Conservation (phyloP, 92 coral and sea anemone species). For the Zoanthus solanderi region DNA sequence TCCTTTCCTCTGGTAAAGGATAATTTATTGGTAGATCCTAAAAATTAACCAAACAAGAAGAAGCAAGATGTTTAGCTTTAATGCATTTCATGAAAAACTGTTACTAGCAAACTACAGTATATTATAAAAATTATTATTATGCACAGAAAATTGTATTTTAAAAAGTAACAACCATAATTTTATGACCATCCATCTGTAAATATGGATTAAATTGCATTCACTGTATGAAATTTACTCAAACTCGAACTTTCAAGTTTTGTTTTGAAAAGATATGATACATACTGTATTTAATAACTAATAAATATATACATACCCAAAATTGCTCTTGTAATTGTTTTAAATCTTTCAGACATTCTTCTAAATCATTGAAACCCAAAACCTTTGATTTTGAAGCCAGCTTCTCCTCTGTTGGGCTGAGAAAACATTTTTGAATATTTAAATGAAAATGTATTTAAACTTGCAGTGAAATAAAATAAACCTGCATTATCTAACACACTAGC, state of each 20-base stretch:
- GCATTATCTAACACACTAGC: background rate
- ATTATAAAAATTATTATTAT: too few species aligned
- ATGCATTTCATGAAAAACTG: background rate
- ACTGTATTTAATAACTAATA: background rate
- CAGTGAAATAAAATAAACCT: background rate
- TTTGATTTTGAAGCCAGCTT: conserved; percentile 83
- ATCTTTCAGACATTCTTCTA: conserved; percentile 80
- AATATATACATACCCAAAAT: conserved; percentile 76
- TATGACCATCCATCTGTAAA: too few species aligned
- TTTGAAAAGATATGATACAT: too few species aligned
- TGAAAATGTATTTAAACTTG: background rate
- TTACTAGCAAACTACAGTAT: background rate
- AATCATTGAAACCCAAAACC: conserved; percentile 62
- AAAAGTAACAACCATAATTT: too few species aligned
- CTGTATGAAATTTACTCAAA: too few species aligned
- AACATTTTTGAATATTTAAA: background rate
- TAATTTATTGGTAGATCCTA: conserved; percentile 89
- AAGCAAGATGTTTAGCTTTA: background rate
- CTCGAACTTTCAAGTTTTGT: too few species aligned
- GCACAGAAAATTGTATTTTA: too few species aligned
- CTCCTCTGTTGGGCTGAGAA: conserved; percentile 85
- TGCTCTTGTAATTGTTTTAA: conserved; percentile 78
- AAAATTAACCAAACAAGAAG: conserved; percentile 69
- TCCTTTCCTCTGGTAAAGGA: conserved; percentile 82
- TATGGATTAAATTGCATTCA: too few species aligned